A percentile compares a stretch with the other conserved stretches of the same genome.
phyloP scores from a whole-genome alignment of 2,888 invertebrate species.

The Neoascia interrupta region DNA sequence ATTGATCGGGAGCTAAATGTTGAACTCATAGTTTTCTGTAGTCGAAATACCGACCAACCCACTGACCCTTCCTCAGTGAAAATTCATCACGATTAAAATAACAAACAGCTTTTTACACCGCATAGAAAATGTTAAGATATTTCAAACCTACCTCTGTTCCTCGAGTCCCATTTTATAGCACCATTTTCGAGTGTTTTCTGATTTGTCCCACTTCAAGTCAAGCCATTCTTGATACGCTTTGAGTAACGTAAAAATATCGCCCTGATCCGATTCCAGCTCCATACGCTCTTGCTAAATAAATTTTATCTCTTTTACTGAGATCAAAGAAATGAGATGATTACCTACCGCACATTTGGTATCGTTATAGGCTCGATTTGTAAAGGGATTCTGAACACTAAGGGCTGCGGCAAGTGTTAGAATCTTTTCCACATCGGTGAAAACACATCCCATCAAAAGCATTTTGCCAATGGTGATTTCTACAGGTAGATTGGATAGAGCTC shows the following conservation, averaged over 20 bases:
- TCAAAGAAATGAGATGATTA: no score
- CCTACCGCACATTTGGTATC: conserved; percentile 90
- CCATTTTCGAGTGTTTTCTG: conserved; percentile 86
- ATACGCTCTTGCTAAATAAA: conserved; percentile 84
- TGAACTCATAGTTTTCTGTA: no score
- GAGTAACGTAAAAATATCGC: conserved; percentile 94
- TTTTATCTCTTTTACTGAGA: no score
- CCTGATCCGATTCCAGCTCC: conserved; percentile 94
- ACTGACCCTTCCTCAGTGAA: no score
- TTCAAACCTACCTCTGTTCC: conserved; percentile 86
- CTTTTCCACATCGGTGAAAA: conserved; percentile 93
- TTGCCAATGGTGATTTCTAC: conserved; percentile 97
- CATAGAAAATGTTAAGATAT: no score
- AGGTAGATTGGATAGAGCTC: conserved; percentile 92
- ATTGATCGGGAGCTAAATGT: no score
- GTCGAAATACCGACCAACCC: no score
- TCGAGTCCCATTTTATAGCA: conserved; percentile 94
- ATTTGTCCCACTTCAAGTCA: conserved; percentile 83
- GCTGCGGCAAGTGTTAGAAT: conserved; percentile 94
- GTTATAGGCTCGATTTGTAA: conserved; percentile 92
- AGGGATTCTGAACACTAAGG: conserved; percentile 95
- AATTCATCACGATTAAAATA: no score
- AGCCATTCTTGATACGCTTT: conserved; percentile 95
- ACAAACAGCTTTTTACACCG: no score
- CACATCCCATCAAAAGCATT: conserved; percentile 94